phyloP scores from a whole-genome alignment of 2,797 vertebrate genomes.

The Columba guinea region DNA sequence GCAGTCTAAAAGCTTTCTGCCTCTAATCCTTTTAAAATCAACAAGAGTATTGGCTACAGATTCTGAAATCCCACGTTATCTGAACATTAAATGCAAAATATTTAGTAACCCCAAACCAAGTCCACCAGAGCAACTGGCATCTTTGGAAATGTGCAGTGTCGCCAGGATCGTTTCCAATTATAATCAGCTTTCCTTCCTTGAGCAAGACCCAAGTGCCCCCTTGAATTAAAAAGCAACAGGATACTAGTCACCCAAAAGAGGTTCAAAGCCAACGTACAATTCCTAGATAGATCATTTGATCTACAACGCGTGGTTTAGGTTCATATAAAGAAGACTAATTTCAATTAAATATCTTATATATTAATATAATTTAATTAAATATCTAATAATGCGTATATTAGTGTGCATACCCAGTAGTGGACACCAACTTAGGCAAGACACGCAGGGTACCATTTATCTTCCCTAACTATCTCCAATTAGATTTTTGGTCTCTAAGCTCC shows the following conservation, averaged over 20 bases:
- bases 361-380: too few species aligned
- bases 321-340: not conserved
- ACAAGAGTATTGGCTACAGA: not conserved
- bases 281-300: not conserved
- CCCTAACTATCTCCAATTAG: not conserved
- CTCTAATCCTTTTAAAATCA: not conserved
- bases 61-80: not conserved
- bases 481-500: not conserved
- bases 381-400: too few species aligned
- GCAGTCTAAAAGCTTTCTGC: not conserved
- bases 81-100: not conserved
- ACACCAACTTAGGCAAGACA: not conserved
- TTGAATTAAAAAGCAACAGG: not conserved
- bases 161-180: not conserved
- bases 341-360: not conserved
- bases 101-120: not conserved
- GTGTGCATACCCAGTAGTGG: not conserved
- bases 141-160: not conserved
- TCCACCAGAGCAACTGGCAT: not conserved
- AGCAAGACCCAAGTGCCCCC: not conserved
- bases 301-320: not conserved
- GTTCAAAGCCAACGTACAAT: not conserved
- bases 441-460: not conserved
- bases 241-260: not conserved
- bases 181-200: not conserved